Conservation (phyloP, 2,113 vertebrate species). For the Lycaon pictus region DNA sequence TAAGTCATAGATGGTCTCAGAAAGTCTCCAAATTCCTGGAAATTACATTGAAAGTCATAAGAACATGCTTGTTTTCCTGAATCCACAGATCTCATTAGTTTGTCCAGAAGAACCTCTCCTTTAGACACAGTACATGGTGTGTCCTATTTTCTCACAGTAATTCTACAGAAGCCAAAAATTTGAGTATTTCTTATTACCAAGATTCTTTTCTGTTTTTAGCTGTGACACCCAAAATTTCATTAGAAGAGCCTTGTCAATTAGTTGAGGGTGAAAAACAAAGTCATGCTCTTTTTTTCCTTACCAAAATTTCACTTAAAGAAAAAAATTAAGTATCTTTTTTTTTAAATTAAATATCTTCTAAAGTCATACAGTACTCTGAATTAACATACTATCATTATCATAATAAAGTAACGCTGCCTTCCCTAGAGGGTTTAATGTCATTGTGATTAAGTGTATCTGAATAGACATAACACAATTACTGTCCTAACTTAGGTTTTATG, state of each 20-base stretch:
- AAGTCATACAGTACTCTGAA: background rate
- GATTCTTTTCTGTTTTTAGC: background rate
- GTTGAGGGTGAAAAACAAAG: background rate
- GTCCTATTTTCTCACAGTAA: background rate
- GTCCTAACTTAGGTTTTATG: background rate
- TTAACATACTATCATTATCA: background rate
- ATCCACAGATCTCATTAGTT: background rate
- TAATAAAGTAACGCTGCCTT: background rate
- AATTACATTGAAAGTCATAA: background rate
- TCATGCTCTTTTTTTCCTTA: background rate
- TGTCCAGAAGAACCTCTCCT: background rate
- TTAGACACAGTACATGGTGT: background rate
- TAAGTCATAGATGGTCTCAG: background rate
- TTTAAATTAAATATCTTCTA: background rate
- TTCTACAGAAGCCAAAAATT: background rate
- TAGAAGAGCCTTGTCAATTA: background rate
- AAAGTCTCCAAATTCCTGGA: background rate
- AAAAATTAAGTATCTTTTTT: background rate
- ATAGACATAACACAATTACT: background rate
- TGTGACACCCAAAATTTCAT: background rate
- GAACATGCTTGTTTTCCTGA: background rate
- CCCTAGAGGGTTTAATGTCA: background rate
- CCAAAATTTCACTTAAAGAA: constrained; percentile 36
- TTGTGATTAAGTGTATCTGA: background rate
- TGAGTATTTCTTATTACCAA: constrained; percentile 39